Evolutionary conservation across 2,888 invertebrate species (phyloP), one percentile per base, ranked within the genome.

Genomic region (Allygus modestus): DNA sequence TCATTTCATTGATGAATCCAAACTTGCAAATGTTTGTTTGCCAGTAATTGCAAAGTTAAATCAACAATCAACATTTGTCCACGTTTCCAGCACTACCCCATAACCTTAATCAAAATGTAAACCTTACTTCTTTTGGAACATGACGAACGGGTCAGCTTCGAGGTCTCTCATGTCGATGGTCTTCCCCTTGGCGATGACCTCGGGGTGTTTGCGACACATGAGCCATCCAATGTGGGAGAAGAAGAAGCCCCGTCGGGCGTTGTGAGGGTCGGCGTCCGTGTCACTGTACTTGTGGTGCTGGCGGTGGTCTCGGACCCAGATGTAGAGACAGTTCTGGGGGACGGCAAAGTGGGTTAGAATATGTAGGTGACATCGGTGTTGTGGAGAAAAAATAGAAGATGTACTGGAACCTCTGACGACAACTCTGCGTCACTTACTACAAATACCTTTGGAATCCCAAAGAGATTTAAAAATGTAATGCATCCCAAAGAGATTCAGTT

Each of bases 221-320:
- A 97, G 91, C 97, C 97, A 98, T 7, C 97, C 97, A 81, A 97
- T 93, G 89, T 97, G 97, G 0, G 95, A 93, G 91, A 97, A 97
- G 92, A 97, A 97, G 91, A 97, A 97, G 0, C 97, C 97, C 69
- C 96, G 91, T 71, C 92, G 93, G 0, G 95, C 92, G 89, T 96
- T 96, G 90, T 96, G 96, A 0, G 96, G 97, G 89, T 97, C 96
- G 0, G 93, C 96, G 87, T 95, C 94, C 0, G 94, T 94, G 87
- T 94, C 94, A 86, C 92, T 93, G 91, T 94, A 96, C 89, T 96
- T 96, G 90, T 97, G 96, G 88, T 97, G 96, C 85, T 95, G 93
- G 5, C 96, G 92, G 89, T 97, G 97, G 89, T 96, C 96, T 37
- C 96, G 91, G n/a, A 93, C 93, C 96, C 96, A 96, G 85, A 94